A percentile compares a stretch with the other conserved stretches of the same genome.
Conservation (phyloP, 2,113 vertebrate species). For the Otocyon megalotis region DNA sequence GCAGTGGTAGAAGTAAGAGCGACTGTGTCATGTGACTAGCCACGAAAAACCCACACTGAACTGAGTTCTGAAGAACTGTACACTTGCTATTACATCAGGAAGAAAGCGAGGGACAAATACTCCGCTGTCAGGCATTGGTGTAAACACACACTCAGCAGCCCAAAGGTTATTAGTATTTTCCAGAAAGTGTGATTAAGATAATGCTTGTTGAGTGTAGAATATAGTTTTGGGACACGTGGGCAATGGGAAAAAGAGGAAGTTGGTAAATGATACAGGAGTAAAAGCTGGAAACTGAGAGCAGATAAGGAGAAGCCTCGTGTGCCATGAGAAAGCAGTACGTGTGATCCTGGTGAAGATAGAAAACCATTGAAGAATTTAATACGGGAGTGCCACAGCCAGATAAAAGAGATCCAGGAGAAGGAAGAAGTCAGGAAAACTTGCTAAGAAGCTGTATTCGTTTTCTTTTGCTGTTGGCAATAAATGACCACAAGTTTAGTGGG, state of each 20-base stretch:
- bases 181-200: slow-evolving; percentile 9
- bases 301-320: background rate
- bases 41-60: background rate
- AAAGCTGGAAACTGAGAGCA: background rate
- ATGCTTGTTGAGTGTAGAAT: background rate
- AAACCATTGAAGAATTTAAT: background rate
- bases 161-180: background rate
- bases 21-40: background rate
- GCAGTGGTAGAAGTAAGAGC: background rate
- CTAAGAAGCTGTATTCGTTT: background rate
- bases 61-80: background rate
- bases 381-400: background rate
- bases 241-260: background rate
- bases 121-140: background rate
- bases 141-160: background rate
- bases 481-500: background rate
- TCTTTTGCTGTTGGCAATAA: background rate
- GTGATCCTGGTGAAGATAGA: background rate
- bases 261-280: background rate
- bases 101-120: background rate
- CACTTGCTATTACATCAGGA: background rate
- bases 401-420: background rate
- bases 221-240: background rate
- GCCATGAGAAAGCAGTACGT: background rate
- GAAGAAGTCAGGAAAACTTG: background rate